Evolutionary conservation across 2,113 vertebrate genomes (phyloP).

Genomic region (Cyprinodon variegatus): DNA sequence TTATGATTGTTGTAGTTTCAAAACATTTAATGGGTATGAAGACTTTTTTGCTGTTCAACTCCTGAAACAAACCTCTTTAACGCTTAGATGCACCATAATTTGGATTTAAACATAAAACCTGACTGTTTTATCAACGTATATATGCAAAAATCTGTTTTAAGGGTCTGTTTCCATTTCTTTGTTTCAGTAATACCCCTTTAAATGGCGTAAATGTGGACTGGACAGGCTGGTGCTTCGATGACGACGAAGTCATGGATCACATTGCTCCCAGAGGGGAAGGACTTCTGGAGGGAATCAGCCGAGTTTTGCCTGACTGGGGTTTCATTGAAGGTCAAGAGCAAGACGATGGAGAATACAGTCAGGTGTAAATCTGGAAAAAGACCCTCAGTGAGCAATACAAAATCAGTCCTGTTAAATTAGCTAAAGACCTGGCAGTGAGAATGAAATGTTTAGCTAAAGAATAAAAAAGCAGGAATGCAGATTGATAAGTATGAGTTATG

Average conservation of each 20-base stretch:
- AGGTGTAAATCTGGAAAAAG: constrained; percentile 55
- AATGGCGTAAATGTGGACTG: constrained; percentile 77
- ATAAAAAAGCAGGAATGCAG: not conserved
- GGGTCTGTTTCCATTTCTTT: constrained; percentile 7
- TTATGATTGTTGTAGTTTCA: not conserved
- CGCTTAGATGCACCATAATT: not conserved
- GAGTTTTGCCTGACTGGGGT: constrained; percentile 21
- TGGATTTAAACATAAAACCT: not conserved
- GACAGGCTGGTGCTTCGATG: constrained; percentile 78
- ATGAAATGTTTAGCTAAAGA: not conserved
- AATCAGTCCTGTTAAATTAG: not conserved
- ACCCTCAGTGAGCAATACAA: not conserved
- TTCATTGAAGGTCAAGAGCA: constrained; percentile 14
- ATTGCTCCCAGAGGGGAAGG: constrained; percentile 38
- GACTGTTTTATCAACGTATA: not conserved
- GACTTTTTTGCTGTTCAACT: not conserved
- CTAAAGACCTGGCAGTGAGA: not conserved
- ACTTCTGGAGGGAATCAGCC: constrained; percentile 43
- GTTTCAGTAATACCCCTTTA: constrained; percentile 38
- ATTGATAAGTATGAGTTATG: not conserved
- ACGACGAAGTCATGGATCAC: constrained; percentile 67
- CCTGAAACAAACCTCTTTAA: not conserved
- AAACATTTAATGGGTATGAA: not conserved
- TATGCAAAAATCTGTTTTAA: not conserved
- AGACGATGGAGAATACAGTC: constrained; percentile 63